Percentiles rank a stretch among this genome's conserved stretches.
phyloP scores from a whole-genome alignment of 2,797 vertebrate genomes.

The Selene dorsalis region DNA sequence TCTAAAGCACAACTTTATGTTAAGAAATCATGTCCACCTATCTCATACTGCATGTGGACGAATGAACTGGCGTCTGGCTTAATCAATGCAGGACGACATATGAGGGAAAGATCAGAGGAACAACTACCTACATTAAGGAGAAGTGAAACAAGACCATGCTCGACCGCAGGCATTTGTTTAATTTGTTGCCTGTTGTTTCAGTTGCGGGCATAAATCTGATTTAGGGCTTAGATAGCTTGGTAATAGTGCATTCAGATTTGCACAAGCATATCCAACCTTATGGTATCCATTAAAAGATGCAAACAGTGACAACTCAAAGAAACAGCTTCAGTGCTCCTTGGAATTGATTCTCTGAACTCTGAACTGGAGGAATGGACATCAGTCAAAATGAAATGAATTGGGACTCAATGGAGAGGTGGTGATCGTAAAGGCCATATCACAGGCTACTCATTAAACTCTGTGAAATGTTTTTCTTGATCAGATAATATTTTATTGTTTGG shows the following conservation, averaged over 20 bases:
- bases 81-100: background rate
- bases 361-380: no score
- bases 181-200: background rate
- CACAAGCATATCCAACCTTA: background rate
- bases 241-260: slow-evolving; percentile 1
- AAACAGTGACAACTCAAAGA: no score
- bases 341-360: no score
- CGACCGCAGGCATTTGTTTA: background rate
- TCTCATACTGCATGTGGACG: background rate
- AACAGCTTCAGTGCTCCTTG: background rate
- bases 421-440: no score
- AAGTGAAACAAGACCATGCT: background rate
- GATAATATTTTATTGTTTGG: background rate
- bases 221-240: background rate
- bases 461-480: background rate
- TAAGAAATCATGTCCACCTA: background rate
- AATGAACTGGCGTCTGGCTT: background rate
- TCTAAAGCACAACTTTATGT: background rate
- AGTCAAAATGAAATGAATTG: no score
- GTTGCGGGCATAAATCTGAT: background rate
- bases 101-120: background rate
- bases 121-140: background rate
- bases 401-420: no score
- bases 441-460: background rate
- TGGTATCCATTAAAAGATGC: background rate